Percentiles rank a stretch among this genome's conserved stretches.
phyloP scores from a whole-genome alignment of 1,140 invertebrate species.

The Gerris buenoi region DNA sequence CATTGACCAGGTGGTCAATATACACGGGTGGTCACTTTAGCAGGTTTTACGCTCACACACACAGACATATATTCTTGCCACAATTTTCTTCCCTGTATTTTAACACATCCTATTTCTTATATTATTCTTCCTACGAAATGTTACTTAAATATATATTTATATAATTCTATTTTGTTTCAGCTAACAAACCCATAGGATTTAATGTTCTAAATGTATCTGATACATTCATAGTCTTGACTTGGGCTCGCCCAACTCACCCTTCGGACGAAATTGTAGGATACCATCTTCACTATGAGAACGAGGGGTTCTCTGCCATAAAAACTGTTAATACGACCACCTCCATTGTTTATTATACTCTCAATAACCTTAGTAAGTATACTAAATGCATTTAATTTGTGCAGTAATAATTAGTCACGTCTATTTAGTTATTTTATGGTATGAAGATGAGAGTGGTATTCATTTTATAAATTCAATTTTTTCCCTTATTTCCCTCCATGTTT shows the following conservation, averaged over 20 bases:
- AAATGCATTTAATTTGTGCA: too few species aligned
- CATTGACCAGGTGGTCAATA: too few species aligned
- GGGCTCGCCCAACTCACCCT: constrained; percentile 54
- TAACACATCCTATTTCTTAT: background rate
- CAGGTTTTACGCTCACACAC: too few species aligned
- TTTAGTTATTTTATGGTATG: constrained; percentile 17
- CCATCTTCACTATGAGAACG: constrained; percentile 40
- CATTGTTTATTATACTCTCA: constrained; percentile 38
- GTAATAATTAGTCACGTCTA: background rate
- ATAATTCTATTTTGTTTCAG: constrained; percentile 4
- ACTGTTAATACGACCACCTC: constrained; percentile 36
- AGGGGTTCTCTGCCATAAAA: constrained; percentile 37
- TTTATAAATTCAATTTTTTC: too few species aligned
- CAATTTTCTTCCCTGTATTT: background rate
- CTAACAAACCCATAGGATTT: constrained; percentile 54
- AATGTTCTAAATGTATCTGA: constrained; percentile 56
- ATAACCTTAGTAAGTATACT: constrained; percentile 42
- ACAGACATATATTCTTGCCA: background rate
- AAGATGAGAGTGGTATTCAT: too few species aligned
- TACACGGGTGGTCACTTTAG: too few species aligned
- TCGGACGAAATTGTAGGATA: constrained; percentile 56
- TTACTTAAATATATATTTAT: background rate
- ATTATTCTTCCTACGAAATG: background rate
- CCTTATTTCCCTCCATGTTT: too few species aligned
- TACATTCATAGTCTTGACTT: constrained; percentile 58